Conservation (phyloP, 2,113 vertebrate genomes). For the Centropus unirufus region DNA sequence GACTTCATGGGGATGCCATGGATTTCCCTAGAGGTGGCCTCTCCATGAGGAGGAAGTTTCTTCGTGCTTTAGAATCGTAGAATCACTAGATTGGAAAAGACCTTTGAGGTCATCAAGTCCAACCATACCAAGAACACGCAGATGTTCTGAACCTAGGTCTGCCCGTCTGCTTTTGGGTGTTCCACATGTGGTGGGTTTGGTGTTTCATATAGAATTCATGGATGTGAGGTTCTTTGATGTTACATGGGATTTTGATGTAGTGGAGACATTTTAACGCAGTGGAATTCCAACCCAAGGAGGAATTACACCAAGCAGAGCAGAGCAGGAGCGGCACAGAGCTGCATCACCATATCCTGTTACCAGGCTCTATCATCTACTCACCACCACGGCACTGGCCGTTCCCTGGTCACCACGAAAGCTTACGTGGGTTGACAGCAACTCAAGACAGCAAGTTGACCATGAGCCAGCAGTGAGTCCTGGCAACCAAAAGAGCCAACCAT, state of each 20-base stretch:
- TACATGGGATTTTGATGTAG: background rate
- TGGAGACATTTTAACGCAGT: background rate
- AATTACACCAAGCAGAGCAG: background rate
- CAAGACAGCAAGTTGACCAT: no score
- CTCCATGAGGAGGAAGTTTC: background rate
- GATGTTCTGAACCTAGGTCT: background rate
- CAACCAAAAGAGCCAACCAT: no score
- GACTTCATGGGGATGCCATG: accelerated
- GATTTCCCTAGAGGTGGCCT: background rate
- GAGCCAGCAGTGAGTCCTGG: no score
- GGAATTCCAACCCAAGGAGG: no score
- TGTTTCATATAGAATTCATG: background rate
- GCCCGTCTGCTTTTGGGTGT: background rate
- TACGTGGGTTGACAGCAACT: background rate
- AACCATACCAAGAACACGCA: background rate
- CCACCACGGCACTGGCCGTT: background rate
- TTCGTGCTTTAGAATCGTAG: background rate
- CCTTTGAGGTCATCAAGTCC: no score
- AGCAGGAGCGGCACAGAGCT: background rate
- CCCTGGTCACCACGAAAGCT: background rate
- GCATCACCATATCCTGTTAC: background rate
- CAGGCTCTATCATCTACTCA: background rate
- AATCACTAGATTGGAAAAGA: no score
- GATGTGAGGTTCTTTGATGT: background rate
- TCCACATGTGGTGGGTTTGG: accelerated